phyloP scores from a whole-genome alignment of 2,113 vertebrate genomes.

The Phaethon lepturus region DNA sequence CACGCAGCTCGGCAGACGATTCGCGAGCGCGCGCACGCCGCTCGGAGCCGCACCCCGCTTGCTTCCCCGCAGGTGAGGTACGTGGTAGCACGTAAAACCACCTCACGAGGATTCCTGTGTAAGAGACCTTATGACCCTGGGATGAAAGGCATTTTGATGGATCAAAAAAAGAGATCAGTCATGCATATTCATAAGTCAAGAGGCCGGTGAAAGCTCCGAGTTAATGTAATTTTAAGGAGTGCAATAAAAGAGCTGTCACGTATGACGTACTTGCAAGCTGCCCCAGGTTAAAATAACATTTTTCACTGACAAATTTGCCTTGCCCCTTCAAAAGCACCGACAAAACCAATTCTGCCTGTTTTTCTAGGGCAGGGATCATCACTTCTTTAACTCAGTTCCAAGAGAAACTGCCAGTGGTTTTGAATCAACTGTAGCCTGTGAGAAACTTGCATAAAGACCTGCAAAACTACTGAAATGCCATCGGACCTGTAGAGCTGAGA shows the following conservation, averaged over 20 bases:
- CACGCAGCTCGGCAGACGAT: background rate
- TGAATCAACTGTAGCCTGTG: background rate
- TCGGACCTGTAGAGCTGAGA: accelerated
- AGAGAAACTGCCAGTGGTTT: background rate
- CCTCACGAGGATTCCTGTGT: background rate
- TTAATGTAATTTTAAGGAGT: background rate
- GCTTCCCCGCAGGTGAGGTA: background rate
- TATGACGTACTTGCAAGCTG: background rate
- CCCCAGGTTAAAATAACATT: background rate
- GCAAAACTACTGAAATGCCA: background rate
- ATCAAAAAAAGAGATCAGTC: background rate
- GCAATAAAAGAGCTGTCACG: background rate
- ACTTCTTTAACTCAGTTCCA: background rate
- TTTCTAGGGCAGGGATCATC: background rate
- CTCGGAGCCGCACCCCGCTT: accelerated
- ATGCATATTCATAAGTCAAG: background rate
- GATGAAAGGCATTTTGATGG: background rate
- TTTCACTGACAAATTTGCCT: background rate
- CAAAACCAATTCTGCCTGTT: background rate
- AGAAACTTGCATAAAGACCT: background rate
- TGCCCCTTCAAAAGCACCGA: background rate
- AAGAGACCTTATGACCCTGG: background rate
- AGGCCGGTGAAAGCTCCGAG: background rate
- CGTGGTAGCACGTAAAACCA: background rate
- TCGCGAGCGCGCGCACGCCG: accelerated